phyloP scores from a whole-genome alignment of 2,797 vertebrate species.

The Sebastes trivittatus region DNA sequence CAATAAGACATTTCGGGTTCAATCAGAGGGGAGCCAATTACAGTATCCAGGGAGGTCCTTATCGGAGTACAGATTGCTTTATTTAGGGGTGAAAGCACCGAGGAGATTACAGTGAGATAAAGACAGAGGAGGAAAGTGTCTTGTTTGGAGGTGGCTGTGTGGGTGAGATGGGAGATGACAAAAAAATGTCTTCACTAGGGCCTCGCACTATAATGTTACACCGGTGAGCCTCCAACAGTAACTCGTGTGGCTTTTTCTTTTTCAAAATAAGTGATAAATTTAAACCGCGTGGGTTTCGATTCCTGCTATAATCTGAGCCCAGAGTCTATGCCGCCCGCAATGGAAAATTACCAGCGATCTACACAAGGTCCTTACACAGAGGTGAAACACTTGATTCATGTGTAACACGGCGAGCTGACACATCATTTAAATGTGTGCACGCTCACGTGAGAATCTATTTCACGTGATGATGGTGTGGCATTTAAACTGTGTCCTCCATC shows the following conservation, averaged over 20 bases:
- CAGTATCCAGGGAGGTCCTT: slow-evolving; percentile 29
- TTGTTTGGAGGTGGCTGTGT: slow-evolving; percentile 20
- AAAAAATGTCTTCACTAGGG: neutral
- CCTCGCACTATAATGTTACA: neutral
- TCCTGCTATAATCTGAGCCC: neutral
- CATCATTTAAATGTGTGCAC: neutral
- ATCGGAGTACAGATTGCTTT: slow-evolving; percentile 49
- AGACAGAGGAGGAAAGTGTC: slow-evolving; percentile 20
- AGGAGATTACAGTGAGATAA: slow-evolving; percentile 49
- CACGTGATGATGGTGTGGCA: neutral
- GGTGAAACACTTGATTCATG: slow-evolving; percentile 7
- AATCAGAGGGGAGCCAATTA: slow-evolving; percentile 44
- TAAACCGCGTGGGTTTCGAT: neutral
- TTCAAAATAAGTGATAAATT: neutral
- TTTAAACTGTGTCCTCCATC: slow-evolving; percentile 55
- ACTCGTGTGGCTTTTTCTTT: neutral
- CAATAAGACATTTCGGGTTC: slow-evolving; percentile 32
- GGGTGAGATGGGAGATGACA: slow-evolving; percentile 9
- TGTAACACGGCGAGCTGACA: neutral
- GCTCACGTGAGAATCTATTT: neutral
- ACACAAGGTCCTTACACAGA: neutral
- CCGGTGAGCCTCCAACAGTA: neutral
- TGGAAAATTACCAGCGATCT: neutral
- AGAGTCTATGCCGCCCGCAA: neutral
- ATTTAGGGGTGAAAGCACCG: slow-evolving; percentile 41